Evolutionary conservation across 2,888 invertebrate genomes (phyloP), one percentile per base, ranked within the genome.

Genomic region (Campoplex nolae): DNA sequence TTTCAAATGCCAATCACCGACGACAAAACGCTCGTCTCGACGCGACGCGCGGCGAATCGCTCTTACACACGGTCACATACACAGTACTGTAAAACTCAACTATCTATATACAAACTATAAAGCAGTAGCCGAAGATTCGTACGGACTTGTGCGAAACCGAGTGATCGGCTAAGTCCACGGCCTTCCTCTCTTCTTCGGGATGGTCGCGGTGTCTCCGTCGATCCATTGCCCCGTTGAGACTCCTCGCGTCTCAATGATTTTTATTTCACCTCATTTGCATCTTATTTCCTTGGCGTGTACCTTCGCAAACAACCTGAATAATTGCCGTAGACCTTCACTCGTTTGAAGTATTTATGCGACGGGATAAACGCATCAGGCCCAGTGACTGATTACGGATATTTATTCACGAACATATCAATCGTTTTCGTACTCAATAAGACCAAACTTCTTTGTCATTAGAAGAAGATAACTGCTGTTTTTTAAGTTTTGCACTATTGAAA

Each of bases 1-100:
- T 94, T 94, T 94, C 93, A 94, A 92, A 93, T 91, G 94, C 94
- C 94, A 94, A 94, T 94, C 94, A 94, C 93, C 90, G 88, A 92
- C 93, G 94, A 94, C 94, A 94, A 94, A 94, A 94, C 92, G 94
- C 92, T 94, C 93, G 93, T 93, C 93, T 91, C 91, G 84, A 70
- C 65, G 84, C 68, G 23, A 70, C 74, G 82, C 93, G 91, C 87
- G 90, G 90, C 90, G 92, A 92, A 92, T 92, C 92, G 92, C 90
- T 87, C 89, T 85, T 74, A 35, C 65, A 78, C 70, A 45, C 48
- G 54, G 68, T 48, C 73, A 82, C 48, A 76, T 83, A 23, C 23
- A 68, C 74, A 83, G 42, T 71, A 35, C 58, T 73, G 79, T 76
- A 81, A 75, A 28, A 38, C 65, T 38, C 28, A 48, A 81, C 76